Base-by-base conservation (phyloP, 2,113 vertebrate genomes). In the Neogobius melanostomus region DNA sequence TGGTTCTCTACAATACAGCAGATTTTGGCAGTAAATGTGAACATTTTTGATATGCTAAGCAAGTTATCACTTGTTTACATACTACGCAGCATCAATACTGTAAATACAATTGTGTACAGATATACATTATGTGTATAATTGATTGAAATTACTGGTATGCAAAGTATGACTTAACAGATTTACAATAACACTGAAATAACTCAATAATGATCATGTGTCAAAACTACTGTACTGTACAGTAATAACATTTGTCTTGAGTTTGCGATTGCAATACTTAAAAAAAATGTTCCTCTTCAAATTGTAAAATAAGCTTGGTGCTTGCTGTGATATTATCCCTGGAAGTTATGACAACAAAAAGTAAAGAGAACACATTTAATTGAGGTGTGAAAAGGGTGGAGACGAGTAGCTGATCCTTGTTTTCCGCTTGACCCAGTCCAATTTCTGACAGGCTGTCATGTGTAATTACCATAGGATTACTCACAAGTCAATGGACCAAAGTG, bases 361-460 rank as follows among this genome's bases (percentile, higher is more conserved):
- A 17, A 7, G n/a, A 53, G 7, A 43, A n/a, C 14, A 15, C 3
- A n/a, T 43, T 74, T 76, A 74, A 52, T 76, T 78, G 57, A 61
- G 45, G 48, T 66, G 67, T 66, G 73, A 51, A 86, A 75, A 46
- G 64, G 76, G 80, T 6, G 64, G 76, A 78, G 81, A 89, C 59
- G 85, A 87, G 88, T 89, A 86, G 88, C 80, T 91, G 91, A 89
- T 91, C 92, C 90, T 88, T 75, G 70, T 85, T 95, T 95, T 95
- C 92, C 71, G 87, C 89, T 84, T 82, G 90, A 83, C 72, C 90
- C 84, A 43, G 91, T 92, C 93, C 91, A 72, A 72, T 75, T 85
- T 90, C 79, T 94, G 95, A 95, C 94, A 94, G 90, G 76, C 86
- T 95, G 95, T 95, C 94, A 9, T 83, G 87, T 90, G 83, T 62